phyloP scores from a whole-genome alignment of 2,888 invertebrate genomes.

The Apoda limacodes region DNA sequence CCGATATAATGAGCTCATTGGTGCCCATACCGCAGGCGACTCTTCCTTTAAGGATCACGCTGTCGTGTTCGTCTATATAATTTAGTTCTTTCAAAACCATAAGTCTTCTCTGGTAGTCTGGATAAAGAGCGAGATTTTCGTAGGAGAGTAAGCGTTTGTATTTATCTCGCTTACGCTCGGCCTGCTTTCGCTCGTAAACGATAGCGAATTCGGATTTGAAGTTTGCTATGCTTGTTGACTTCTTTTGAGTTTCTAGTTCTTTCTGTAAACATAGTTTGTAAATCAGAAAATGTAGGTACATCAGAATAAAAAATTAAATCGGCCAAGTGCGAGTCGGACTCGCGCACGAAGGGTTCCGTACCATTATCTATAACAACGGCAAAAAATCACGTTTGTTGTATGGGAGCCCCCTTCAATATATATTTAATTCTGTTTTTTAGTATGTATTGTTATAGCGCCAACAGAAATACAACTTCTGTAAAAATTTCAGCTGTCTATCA shows the following conservation, averaged over 20 bases:
- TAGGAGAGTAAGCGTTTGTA: slow-evolving; percentile 83
- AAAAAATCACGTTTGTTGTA: too few relatives aligned
- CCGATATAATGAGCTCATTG: slow-evolving; percentile 93
- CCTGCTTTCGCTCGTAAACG: slow-evolving; percentile 79
- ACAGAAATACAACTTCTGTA: too few relatives aligned
- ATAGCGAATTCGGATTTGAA: slow-evolving; percentile 83
- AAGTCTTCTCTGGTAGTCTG: slow-evolving; percentile 88
- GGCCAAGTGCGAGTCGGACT: too few relatives aligned
- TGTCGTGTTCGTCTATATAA: slow-evolving; percentile 69
- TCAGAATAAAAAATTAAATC: too few relatives aligned
- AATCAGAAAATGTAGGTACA: too few relatives aligned
- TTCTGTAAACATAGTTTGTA: slow-evolving; percentile 33
- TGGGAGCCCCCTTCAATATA: too few relatives aligned
- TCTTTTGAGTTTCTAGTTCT: slow-evolving; percentile 60
- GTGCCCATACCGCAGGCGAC: slow-evolving; percentile 64
- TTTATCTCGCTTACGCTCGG: slow-evolving; percentile 76
- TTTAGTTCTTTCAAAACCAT: slow-evolving; percentile 80
- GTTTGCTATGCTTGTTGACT: slow-evolving; percentile 79
- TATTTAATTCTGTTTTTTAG: too few relatives aligned
- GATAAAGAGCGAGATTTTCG: slow-evolving; percentile 86
- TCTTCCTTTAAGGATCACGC: slow-evolving; percentile 55
- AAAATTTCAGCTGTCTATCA: too few relatives aligned
- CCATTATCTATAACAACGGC: too few relatives aligned
- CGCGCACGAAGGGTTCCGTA: too few relatives aligned
- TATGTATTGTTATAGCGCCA: too few relatives aligned